Evolutionary conservation across 2,113 vertebrate species (phyloP).

Genomic region (Strix uralensis): DNA sequence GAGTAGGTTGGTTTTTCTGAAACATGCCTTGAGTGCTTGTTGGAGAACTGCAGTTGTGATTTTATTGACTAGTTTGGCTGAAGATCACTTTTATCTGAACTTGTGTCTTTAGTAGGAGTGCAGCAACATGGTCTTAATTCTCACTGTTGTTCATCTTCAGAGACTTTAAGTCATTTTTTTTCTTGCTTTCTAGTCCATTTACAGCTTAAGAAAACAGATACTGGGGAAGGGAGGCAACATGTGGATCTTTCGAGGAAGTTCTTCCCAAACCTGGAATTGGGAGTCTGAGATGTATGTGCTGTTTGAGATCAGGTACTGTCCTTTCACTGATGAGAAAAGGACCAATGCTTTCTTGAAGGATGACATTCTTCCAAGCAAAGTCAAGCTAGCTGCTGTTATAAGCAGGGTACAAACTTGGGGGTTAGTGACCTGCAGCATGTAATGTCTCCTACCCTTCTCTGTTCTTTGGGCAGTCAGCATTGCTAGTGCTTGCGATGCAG

Average conservation of each 20-base stretch:
- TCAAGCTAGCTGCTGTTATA: neutral
- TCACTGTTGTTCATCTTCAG: neutral
- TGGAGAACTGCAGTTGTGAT: neutral
- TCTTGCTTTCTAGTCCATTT: neutral
- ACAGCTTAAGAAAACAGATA: neutral
- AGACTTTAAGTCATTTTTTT: neutral
- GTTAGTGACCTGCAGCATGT: neutral
- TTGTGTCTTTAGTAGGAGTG: neutral
- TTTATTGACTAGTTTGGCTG: neutral
- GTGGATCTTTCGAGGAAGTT: neutral
- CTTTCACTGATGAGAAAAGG: neutral
- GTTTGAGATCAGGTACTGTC: neutral
- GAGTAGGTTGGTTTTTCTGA: neutral
- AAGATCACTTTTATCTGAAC: neutral
- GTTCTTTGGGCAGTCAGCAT: neutral
- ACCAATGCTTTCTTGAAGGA: neutral
- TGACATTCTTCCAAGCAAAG: neutral
- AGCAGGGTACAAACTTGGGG: neutral
- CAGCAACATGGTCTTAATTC: neutral
- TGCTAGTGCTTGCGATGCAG: accelerated
- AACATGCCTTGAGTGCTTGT: neutral
- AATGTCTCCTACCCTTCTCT: neutral
- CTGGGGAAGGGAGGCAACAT: neutral
- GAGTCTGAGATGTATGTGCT: neutral
- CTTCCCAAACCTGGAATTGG: neutral